Evolutionary conservation across 2,797 vertebrate species (phyloP).

Genomic region (Triplophysa yarkandensis): DNA sequence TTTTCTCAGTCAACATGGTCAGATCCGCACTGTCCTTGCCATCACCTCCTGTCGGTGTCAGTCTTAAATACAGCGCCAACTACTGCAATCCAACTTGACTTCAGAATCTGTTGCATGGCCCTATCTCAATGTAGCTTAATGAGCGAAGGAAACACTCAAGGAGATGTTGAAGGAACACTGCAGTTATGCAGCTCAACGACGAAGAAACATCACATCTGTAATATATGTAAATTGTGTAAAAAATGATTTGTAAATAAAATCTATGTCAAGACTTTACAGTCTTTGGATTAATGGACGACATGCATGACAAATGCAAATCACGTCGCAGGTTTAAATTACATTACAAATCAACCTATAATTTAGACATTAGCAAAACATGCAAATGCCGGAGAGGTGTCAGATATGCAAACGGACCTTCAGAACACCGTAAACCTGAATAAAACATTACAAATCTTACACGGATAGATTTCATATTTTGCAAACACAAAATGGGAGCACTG

Average conservation of each 20-base stretch:
- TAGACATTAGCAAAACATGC: slow-evolving; percentile 13
- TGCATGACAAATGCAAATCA: slow-evolving; percentile 4
- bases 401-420: neutral
- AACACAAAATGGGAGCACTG: no score
- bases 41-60: slow-evolving; percentile 73
- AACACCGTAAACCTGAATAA: neutral
- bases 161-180: neutral
- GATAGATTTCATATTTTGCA: no score
- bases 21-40: slow-evolving; percentile 65
- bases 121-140: neutral
- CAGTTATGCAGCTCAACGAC: slow-evolving; percentile 21
- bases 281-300: neutral
- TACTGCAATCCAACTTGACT: slow-evolving; percentile 41
- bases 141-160: neutral
- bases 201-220: slow-evolving; percentile 68
- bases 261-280: slow-evolving; percentile 49
- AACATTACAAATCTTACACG: no score
- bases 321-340: neutral
- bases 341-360: slow-evolving; percentile 18
- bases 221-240: slow-evolving; percentile 82
- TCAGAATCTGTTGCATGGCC: neutral
- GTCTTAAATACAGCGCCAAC: slow-evolving; percentile 58
- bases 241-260: slow-evolving; percentile 77
- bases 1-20: slow-evolving; percentile 68
- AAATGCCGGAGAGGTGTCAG: neutral